Evolutionary conservation across 2,888 invertebrate species (phyloP).

Genomic region (Caenorhabditis parvicauda): DNA sequence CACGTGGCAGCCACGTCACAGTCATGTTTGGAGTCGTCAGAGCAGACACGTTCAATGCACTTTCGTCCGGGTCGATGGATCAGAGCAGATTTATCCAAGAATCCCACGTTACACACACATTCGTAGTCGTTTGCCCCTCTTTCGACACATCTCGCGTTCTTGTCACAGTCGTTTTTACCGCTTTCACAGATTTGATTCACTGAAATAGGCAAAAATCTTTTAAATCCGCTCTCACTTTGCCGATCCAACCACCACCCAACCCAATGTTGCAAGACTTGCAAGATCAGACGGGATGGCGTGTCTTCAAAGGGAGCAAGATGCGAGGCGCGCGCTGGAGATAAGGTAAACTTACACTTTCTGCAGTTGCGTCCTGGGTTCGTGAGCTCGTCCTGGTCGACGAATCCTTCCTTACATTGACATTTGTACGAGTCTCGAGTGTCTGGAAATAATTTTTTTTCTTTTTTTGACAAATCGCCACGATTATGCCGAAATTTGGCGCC

Average conservation of each 20-base stretch:
- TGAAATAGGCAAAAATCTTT: conserved; percentile 11
- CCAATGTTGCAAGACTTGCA: too few relatives aligned
- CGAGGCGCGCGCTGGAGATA: too few relatives aligned
- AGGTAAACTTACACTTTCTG: too few relatives aligned
- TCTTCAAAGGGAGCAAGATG: too few relatives aligned
- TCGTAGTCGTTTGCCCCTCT: conserved; percentile 50
- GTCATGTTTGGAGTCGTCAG: conserved; percentile 49
- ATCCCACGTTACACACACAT: conserved; percentile 54
- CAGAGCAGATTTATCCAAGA: conserved; percentile 45
- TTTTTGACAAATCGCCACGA: neutral
- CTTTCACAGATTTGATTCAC: conserved; percentile 48
- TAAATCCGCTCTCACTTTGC: too few relatives aligned
- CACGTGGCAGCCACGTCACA: conserved; percentile 57
- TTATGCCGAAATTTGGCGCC: too few relatives aligned
- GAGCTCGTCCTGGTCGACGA: conserved; percentile 52
- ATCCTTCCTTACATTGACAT: conserved; percentile 59
- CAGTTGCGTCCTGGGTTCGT: conserved; percentile 60
- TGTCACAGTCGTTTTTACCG: conserved; percentile 54
- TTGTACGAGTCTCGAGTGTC: conserved; percentile 53
- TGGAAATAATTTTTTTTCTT: neutral
- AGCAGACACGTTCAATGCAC: conserved; percentile 46
- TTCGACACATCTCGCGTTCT: conserved; percentile 50
- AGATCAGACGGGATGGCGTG: too few relatives aligned
- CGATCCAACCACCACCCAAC: too few relatives aligned
- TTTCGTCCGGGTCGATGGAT: conserved; percentile 27